A percentile compares a stretch with the other conserved stretches of the same genome.
These are phyloP conservation scores for Caerostris extrusa DNA, from an alignment of 1,140 invertebrate genomes.

Conservation along the genomic window DNA sequence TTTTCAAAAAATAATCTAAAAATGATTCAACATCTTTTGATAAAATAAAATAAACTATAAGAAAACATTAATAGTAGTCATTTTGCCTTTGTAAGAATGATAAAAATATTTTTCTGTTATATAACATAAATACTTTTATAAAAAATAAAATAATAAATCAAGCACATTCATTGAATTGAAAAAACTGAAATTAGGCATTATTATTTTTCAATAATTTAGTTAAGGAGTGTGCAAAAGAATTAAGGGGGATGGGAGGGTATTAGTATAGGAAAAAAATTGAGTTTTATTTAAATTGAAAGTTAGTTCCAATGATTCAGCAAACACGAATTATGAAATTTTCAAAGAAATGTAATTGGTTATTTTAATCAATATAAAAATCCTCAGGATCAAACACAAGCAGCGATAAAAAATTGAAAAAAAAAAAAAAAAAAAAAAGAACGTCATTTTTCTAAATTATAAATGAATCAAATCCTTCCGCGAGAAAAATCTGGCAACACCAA, in stretches of 20 bases:
- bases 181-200: neutral
- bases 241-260: too few species aligned
- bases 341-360: slow-evolving; percentile 41
- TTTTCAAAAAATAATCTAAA: too few species aligned
- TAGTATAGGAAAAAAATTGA: neutral
- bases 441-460: slow-evolving; percentile 77
- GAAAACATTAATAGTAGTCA: too few species aligned
- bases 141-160: neutral
- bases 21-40: too few species aligned
- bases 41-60: too few species aligned
- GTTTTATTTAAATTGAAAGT: neutral
- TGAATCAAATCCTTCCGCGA: slow-evolving; percentile 73
- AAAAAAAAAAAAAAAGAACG: neutral
- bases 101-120: too few species aligned
- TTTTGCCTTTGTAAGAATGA: too few species aligned
- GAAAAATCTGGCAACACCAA: slow-evolving; percentile 65
- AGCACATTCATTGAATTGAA: neutral
- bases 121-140: too few species aligned
- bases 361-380: slow-evolving; percentile 61
- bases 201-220: slow-evolving; percentile 1
- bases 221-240: too few species aligned
- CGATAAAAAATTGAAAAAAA: slow-evolving; percentile 43
- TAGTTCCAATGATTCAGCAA: slow-evolving; percentile 19
- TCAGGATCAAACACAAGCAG: slow-evolving; percentile 31
- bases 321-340: slow-evolving; percentile 20